These are phyloP conservation scores for Ernsta delagoae DNA, from an alignment of 2,888 invertebrate species.

Conservation along the genomic window DNA sequence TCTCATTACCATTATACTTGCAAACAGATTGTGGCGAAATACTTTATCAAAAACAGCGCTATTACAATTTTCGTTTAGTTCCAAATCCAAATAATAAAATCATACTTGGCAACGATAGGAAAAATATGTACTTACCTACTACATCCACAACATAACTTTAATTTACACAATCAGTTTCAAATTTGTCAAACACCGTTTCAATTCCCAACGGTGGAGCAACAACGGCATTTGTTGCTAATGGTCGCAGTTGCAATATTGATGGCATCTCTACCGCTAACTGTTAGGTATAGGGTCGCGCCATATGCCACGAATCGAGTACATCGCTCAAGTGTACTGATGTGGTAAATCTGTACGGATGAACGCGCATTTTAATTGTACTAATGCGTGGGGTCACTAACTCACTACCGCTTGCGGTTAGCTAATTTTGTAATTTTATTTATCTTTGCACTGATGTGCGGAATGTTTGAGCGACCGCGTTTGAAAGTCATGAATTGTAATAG, in stretches of 20 bases:
- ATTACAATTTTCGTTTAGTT: too few relatives aligned
- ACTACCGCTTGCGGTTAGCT: slow-evolving; percentile 17
- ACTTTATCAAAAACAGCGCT: too few relatives aligned
- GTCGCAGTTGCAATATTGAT: slow-evolving; percentile 46
- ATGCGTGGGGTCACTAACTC: slow-evolving; percentile 31
- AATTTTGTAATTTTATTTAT: slow-evolving; percentile 18
- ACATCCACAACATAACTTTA: too few relatives aligned
- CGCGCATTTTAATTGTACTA: slow-evolving; percentile 34
- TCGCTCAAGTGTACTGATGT: slow-evolving; percentile 28
- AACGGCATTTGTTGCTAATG: slow-evolving; percentile 40
- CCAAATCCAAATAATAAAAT: too few relatives aligned
- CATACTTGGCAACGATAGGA: too few relatives aligned
- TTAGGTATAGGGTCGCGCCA: slow-evolving; percentile 34
- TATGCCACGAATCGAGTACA: slow-evolving; percentile 19
- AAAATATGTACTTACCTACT: too few relatives aligned
- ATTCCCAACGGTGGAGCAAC: slow-evolving; percentile 46
- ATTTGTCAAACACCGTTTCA: slow-evolving; percentile 24
- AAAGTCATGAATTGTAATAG: slow-evolving; percentile 10
- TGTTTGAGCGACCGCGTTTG: not conserved
- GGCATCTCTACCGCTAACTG: slow-evolving; percentile 46
- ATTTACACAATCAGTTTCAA: slow-evolving; percentile 18
- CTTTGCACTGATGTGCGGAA: slow-evolving; percentile 11
- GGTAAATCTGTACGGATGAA: slow-evolving; percentile 44
- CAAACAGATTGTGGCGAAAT: too few relatives aligned
- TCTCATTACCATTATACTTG: too few relatives aligned